These are phyloP conservation scores for Rhineura floridana DNA, from an alignment of 2,113 vertebrate species.

Conservation along the genomic window DNA sequence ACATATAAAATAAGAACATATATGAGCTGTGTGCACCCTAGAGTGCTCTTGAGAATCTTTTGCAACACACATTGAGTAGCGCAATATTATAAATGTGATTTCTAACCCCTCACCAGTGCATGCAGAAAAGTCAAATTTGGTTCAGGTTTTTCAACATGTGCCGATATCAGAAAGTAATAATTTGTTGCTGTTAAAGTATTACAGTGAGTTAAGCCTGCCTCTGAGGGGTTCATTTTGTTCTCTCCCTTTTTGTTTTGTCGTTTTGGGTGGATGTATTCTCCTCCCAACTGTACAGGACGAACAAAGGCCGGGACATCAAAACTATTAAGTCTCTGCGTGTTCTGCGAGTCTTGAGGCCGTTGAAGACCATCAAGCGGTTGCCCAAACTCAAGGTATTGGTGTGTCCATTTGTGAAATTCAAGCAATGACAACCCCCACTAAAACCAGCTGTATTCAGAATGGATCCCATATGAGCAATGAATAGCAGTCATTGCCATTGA, in stretches of 20 bases:
- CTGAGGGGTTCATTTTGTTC: constrained; percentile 20
- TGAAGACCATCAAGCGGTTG: constrained; percentile 98
- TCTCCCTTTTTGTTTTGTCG: constrained; percentile 11
- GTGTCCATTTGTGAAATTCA: neutral
- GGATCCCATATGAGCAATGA: neutral
- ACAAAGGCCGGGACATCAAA: constrained; percentile 97
- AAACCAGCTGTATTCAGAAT: neutral
- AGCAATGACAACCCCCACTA: neutral
- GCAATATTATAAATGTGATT: neutral
- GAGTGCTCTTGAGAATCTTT: neutral
- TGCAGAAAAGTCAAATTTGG: neutral
- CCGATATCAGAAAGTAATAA: neutral
- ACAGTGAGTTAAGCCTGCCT: neutral
- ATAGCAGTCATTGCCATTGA: neutral
- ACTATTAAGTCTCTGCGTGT: constrained; percentile 98
- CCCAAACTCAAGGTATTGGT: constrained; percentile 94
- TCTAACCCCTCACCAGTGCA: no score
- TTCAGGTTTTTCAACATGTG: neutral
- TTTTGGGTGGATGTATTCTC: constrained; percentile 50
- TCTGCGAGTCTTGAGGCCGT: constrained; percentile 90
- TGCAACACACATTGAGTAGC: neutral
- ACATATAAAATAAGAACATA: no score
- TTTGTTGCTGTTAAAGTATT: neutral
- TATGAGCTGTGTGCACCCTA: neutral
- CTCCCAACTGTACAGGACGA: constrained; percentile 76